Evolutionary conservation across 2,888 invertebrate genomes (phyloP).

Genomic region (Molanna angustata): DNA sequence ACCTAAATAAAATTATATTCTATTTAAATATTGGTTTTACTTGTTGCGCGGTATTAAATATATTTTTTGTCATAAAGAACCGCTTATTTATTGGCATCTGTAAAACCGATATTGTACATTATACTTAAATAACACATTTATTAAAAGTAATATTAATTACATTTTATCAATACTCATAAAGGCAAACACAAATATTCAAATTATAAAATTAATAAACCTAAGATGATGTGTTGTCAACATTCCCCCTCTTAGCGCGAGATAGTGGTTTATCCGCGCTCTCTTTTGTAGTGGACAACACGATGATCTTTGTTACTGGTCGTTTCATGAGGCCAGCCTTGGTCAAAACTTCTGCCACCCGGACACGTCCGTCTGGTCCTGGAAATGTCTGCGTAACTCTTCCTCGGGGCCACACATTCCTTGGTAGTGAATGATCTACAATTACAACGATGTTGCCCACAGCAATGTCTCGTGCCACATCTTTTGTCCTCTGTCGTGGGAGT

Average conservation of each 20-base stretch:
- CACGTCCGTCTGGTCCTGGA: background rate
- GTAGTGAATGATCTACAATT: slow-evolving; percentile 8
- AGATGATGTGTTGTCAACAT: slow-evolving; percentile 4
- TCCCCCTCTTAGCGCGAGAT: background rate
- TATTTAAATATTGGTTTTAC: too few species aligned
- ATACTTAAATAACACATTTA: too few species aligned
- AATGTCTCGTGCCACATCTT: background rate
- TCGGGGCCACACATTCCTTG: slow-evolving; percentile 16
- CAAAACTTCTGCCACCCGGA: background rate
- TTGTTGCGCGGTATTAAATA: too few species aligned
- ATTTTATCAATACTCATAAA: too few species aligned
- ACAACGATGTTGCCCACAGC: slow-evolving; percentile 16
- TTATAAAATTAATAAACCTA: too few species aligned
- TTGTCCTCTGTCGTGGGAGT: slow-evolving; percentile 19
- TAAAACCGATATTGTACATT: too few species aligned
- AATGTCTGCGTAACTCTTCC: slow-evolving; percentile 1
- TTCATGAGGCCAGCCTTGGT: background rate
- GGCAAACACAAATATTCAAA: too few species aligned
- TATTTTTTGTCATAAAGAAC: too few species aligned
- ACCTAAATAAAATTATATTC: too few species aligned
- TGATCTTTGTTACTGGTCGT: background rate
- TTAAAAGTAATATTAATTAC: too few species aligned
- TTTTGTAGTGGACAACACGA: background rate
- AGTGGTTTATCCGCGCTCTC: background rate
- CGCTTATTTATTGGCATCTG: too few species aligned